Evolutionary conservation across 2,113 vertebrate genomes (phyloP), one percentile per base, ranked within the genome.

Genomic region (Mormyrus iriodes): DNA sequence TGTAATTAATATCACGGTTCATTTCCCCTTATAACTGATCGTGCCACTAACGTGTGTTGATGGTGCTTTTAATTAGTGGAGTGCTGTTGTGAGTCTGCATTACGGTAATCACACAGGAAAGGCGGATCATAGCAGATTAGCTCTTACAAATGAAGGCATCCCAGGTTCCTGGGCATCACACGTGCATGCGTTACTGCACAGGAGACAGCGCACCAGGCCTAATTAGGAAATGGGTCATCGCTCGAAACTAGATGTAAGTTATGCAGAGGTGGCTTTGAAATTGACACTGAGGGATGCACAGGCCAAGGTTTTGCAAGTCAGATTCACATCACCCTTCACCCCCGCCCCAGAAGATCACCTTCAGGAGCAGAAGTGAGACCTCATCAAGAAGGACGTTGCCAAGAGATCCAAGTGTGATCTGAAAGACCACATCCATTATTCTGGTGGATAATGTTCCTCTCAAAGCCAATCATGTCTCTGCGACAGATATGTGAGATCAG

Each of bases 251-350:
- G 39, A 65, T 39, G 21, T 46, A 42, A 87, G 65, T 44, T 87
- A 87, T 35, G 12, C 10, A 1, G 35, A 2, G 1, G 31, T 65
- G 39, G 21, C 35, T 79, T 79, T 79, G 55, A 88, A 49, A 42
- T 7, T 65, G 53, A 48, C 61, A 46, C 58, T 15, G 49, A 73
- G 42, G 58, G 58, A 48, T 15, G 19, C 24, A 19, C 15, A 69
- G 55, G 4, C 44, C 21, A 35, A 46, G 65, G 58, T 73, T 88
- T 88, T 88, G 58, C 87, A 73, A 31, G 55, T 88, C 87, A 88
- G 21, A 65, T 69, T 88, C 61, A 48, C 82, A 48, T 12, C 39
- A n/a, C 44, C 82, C 44, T 48, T 17, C 44, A 0, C 21, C 82
- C 42, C 21, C 19, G 4, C 19, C 42, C 82, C 44, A 21, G 48